These are phyloP conservation scores for Lutjanus argentimaculatus DNA, from an alignment of 2,797 vertebrate species.

Conservation along the genomic window DNA sequence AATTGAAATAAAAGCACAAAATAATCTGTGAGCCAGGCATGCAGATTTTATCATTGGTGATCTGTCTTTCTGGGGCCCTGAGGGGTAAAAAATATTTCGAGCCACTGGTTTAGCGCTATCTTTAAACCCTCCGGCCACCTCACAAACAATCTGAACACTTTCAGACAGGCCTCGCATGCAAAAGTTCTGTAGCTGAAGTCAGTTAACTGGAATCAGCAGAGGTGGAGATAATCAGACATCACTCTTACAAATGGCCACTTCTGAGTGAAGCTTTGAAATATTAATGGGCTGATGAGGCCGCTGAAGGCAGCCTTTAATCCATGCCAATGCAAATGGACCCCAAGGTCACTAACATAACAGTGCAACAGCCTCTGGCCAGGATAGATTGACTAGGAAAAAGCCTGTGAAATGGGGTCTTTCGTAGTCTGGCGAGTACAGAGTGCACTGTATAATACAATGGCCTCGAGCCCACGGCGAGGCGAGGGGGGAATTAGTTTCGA, in stretches of 20 bases:
- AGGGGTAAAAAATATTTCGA: slow-evolving; percentile 29
- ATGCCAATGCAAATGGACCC: slow-evolving; percentile 71
- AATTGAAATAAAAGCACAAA: slow-evolving; percentile 12
- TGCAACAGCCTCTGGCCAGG: slow-evolving; percentile 58
- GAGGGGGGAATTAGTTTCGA: slow-evolving; percentile 57
- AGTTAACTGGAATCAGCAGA: slow-evolving; percentile 40
- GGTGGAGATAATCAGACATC: slow-evolving; percentile 59
- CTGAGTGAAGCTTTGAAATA: slow-evolving; percentile 58
- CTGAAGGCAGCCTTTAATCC: slow-evolving; percentile 68
- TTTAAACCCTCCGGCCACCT: slow-evolving; percentile 31
- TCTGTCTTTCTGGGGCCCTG: slow-evolving; percentile 6
- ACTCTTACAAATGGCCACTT: slow-evolving; percentile 63
- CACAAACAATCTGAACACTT: slow-evolving; percentile 24
- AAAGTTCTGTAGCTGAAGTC: background rate
- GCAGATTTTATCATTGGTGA: slow-evolving; percentile 55
- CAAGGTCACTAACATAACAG: slow-evolving; percentile 68
- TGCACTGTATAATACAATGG: slow-evolving; percentile 55
- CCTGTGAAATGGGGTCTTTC: slow-evolving; percentile 62
- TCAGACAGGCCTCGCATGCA: slow-evolving; percentile 14
- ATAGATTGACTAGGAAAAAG: slow-evolving; percentile 55
- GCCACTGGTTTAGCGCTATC: slow-evolving; percentile 30
- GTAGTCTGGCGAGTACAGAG: slow-evolving; percentile 50
- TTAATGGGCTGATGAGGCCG: slow-evolving; percentile 59
- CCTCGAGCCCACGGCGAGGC: slow-evolving; percentile 49
- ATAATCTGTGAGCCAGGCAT: slow-evolving; percentile 4